Evolutionary conservation across 2,797 vertebrate species (phyloP).

Genomic region (Karalla daura): DNA sequence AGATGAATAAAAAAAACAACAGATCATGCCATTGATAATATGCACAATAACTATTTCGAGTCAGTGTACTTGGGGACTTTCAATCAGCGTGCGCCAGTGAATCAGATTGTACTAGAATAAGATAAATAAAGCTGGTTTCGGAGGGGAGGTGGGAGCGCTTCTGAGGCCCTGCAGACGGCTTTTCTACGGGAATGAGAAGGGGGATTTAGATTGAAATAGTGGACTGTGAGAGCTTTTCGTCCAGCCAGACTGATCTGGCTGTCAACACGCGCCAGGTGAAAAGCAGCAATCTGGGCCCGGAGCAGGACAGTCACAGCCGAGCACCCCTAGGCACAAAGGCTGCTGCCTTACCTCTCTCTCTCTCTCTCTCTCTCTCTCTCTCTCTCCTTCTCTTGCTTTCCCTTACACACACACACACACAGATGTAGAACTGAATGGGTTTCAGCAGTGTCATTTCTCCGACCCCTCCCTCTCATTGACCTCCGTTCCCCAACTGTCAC

Average conservation of each 20-base stretch:
- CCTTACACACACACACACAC: slow-evolving; percentile 1
- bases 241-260: slow-evolving; percentile 13
- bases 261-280: slow-evolving; percentile 33
- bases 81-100: not conserved
- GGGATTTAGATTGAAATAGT: slow-evolving; percentile 45
- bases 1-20: not conserved
- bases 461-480: slow-evolving; percentile 16
- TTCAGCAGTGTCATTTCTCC: not conserved
- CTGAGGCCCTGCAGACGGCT: slow-evolving; percentile 12
- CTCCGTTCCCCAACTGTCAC: slow-evolving; percentile 26
- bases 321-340: slow-evolving; percentile 11
- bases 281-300: slow-evolving; percentile 32
- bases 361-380: not conserved
- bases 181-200: slow-evolving; percentile 22
- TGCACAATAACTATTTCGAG: not conserved
- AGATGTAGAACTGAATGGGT: not conserved
- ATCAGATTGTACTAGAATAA: no score
- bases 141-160: not conserved
- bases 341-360: not conserved
- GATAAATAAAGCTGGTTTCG: not conserved
- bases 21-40: not conserved
- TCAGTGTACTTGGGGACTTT: not conserved
- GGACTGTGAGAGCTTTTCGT: slow-evolving; percentile 28
- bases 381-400: slow-evolving; percentile 11
- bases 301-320: slow-evolving; percentile 37